Conservation (phyloP, 2,113 vertebrate species). For the Pithys albifrons region DNA sequence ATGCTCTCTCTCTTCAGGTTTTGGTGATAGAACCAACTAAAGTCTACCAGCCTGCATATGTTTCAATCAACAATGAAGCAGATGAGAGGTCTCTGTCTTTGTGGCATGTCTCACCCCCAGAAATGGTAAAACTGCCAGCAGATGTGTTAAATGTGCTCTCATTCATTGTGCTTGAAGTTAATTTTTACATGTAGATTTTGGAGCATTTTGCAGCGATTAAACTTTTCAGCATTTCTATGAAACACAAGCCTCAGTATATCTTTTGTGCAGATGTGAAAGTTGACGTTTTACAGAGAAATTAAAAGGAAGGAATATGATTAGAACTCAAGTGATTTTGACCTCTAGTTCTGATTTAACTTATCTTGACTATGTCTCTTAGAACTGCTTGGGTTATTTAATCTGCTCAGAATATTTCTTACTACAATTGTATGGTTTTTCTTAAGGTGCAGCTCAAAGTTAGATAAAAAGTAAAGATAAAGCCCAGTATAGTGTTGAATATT, state of each 20-base stretch:
- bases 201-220: background rate
- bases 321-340: background rate
- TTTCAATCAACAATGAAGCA: conserved; percentile 91
- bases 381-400: background rate
- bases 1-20: conserved; percentile 77
- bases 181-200: background rate
- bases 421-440: background rate
- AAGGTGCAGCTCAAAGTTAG: background rate
- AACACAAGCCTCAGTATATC: background rate
- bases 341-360: background rate
- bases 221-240: background rate
- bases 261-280: background rate
- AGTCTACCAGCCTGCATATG: conserved; percentile 91
- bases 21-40: conserved; percentile 92
- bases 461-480: background rate
- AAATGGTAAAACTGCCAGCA: conserved; percentile 79
- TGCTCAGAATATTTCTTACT: background rate
- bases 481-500: background rate
- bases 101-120: conserved; percentile 89
- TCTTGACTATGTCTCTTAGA: background rate
- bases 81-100: conserved; percentile 92
- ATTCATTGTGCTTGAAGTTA: background rate
- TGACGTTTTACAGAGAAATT: background rate
- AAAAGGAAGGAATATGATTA: background rate
- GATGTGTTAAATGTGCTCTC: background rate